A percentile compares a stretch with the other conserved stretches of the same genome.
Conservation (phyloP, 2,888 invertebrate genomes). For the Acleris laterana region DNA sequence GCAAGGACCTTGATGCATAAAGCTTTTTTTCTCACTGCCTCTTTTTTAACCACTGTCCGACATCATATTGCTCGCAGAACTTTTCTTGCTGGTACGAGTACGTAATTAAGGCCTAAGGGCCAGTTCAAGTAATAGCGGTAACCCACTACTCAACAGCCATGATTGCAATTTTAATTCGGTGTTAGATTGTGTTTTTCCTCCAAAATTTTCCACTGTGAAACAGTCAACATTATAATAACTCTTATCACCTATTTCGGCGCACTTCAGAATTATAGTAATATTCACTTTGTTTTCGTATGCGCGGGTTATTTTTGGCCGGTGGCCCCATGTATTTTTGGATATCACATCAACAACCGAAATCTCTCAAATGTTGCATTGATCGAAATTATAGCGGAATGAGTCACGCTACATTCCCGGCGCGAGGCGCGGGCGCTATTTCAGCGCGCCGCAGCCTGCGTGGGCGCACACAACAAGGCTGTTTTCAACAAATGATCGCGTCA, state of each 20-base stretch:
- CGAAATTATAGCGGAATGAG: conserved; percentile 70
- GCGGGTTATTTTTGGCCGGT: conserved; percentile 14
- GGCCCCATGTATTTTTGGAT: conserved; percentile 56
- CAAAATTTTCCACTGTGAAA: too few species aligned
- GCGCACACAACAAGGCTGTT: conserved; percentile 75
- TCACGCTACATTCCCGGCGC: conserved; percentile 65
- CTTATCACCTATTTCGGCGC: too few species aligned
- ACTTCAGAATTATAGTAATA: too few species aligned
- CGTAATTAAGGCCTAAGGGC: too few species aligned
- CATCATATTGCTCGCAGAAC: neutral
- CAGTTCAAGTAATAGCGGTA: neutral
- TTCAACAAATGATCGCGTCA: conserved; percentile 66
- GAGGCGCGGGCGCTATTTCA: conserved; percentile 61
- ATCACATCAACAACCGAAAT: conserved; percentile 52
- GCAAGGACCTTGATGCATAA: too few species aligned
- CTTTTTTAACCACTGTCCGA: too few species aligned
- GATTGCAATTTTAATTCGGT: too few species aligned
- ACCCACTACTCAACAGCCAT: too few species aligned
- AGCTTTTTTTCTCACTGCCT: too few species aligned
- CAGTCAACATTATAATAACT: too few species aligned
- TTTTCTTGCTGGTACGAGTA: neutral
- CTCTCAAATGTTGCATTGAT: conserved; percentile 68
- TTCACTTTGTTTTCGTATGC: conserved; percentile 16
- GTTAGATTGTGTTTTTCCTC: too few species aligned
- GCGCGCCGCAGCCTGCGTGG: conserved; percentile 64